These are phyloP conservation scores for Drosophila navojoa DNA, from an alignment of 1,140 invertebrate species.

Conservation along the genomic window DNA sequence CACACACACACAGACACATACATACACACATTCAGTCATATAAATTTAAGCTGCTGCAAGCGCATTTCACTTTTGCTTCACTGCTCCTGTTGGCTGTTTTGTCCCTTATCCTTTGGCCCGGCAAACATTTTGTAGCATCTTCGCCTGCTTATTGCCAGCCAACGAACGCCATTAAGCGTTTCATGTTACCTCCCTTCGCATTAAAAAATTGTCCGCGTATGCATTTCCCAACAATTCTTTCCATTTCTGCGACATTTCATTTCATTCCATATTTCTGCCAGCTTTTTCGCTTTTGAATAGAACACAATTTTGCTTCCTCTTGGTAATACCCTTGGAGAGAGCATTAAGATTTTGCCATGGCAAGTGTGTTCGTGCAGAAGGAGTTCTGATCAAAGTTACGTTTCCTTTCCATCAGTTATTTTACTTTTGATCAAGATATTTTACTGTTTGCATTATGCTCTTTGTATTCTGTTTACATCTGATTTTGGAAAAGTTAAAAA, in stretches of 20 bases:
- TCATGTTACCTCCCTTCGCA: constrained; percentile 25
- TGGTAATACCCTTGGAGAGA: neutral
- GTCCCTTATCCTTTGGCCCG: constrained; percentile 39
- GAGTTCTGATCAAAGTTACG: no score
- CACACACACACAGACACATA: neutral
- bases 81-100: constrained; percentile 33
- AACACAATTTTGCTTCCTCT: constrained; percentile 58
- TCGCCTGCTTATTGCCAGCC: constrained; percentile 53
- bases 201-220: constrained; percentile 68
- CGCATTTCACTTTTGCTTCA: constrained; percentile 74
- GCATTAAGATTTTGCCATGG: neutral
- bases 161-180: constrained; percentile 69
- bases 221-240: constrained; percentile 73
- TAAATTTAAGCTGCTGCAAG: constrained; percentile 59
- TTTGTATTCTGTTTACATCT: no score
- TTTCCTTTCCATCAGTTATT: no score
- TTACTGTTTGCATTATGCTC: no score
- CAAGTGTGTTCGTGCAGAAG: neutral
- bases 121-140: constrained; percentile 76
- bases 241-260: constrained; percentile 62
- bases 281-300: constrained; percentile 64
- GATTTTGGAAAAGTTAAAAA: no score
- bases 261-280: constrained; percentile 72
- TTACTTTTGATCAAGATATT: no score
- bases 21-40: neutral